A percentile compares a stretch with the other conserved stretches of the same genome.
Conservation (phyloP, 2,888 invertebrate genomes). For the Coleophora deauratella region DNA sequence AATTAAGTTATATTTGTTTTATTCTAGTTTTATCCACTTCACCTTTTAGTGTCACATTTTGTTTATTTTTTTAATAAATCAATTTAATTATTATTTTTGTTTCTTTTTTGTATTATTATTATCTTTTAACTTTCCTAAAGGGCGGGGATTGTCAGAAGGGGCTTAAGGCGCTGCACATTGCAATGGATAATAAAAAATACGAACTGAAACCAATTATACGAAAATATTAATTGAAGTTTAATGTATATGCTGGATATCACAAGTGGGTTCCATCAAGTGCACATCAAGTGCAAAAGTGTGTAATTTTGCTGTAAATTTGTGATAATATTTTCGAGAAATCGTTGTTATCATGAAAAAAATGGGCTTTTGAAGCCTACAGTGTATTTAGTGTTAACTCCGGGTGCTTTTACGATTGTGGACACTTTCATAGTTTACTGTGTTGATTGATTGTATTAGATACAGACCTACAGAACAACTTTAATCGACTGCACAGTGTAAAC, state of each 20-base stretch:
- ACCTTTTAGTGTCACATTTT: slow-evolving; percentile 37
- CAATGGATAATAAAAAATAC: slow-evolving; percentile 27
- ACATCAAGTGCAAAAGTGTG: slow-evolving; percentile 39
- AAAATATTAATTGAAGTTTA: slow-evolving; percentile 43
- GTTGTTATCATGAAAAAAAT: slow-evolving; percentile 45
- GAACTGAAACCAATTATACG: slow-evolving; percentile 49
- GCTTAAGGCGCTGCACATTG: slow-evolving; percentile 65
- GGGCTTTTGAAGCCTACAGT: slow-evolving; percentile 69
- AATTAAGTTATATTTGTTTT: slow-evolving; percentile 28
- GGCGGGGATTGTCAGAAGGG: slow-evolving; percentile 67
- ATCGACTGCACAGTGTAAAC: slow-evolving; percentile 31
- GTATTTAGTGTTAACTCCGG: slow-evolving; percentile 71
- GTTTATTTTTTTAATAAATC: slow-evolving; percentile 54
- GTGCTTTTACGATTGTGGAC: slow-evolving; percentile 74
- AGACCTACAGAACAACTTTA: slow-evolving; percentile 26
- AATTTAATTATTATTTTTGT: slow-evolving; percentile 34
- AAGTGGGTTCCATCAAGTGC: no score
- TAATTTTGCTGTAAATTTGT: slow-evolving; percentile 67
- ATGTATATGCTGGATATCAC: slow-evolving; percentile 35
- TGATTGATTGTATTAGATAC: slow-evolving; percentile 65
- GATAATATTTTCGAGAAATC: slow-evolving; percentile 67
- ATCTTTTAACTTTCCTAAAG: slow-evolving; percentile 6
- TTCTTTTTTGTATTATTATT: slow-evolving; percentile 37
- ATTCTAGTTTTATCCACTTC: slow-evolving; percentile 33
- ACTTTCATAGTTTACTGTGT: slow-evolving; percentile 58